These are phyloP conservation scores for Vipera latastei DNA, from an alignment of 2,797 vertebrate genomes.

Conservation along the genomic window DNA sequence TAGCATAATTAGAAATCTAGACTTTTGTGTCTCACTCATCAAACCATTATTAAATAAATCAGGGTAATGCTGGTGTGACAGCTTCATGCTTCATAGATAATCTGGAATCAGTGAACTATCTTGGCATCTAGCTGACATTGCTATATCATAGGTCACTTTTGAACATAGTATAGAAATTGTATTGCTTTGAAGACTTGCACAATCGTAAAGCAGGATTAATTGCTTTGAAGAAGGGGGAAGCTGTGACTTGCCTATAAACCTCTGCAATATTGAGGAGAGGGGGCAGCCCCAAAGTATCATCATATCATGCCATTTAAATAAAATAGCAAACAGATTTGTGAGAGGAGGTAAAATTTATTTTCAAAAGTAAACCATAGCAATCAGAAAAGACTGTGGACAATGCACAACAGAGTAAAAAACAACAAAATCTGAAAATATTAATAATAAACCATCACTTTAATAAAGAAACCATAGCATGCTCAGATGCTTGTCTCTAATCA, in stretches of 20 bases:
- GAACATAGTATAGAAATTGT: not conserved
- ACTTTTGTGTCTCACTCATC: not conserved
- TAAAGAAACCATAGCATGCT: not conserved
- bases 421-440: not conserved
- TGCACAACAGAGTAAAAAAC: not conserved
- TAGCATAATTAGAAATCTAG: not conserved
- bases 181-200: not conserved
- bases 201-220: not conserved
- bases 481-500: not conserved
- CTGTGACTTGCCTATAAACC: not conserved
- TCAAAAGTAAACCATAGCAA: not conserved
- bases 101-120: not conserved
- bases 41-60: not conserved
- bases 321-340: not conserved
- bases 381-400: not conserved
- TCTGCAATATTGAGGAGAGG: not conserved
- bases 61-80: not conserved
- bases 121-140: not conserved
- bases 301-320: not conserved
- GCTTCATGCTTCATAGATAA: not conserved
- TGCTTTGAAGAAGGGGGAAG: not conserved
- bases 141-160: not conserved
- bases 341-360: not conserved
- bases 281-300: not conserved
- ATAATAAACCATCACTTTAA: not conserved